Evolutionary conservation across 2,888 invertebrate genomes (phyloP).

Genomic region (Prenolepis imparis): DNA sequence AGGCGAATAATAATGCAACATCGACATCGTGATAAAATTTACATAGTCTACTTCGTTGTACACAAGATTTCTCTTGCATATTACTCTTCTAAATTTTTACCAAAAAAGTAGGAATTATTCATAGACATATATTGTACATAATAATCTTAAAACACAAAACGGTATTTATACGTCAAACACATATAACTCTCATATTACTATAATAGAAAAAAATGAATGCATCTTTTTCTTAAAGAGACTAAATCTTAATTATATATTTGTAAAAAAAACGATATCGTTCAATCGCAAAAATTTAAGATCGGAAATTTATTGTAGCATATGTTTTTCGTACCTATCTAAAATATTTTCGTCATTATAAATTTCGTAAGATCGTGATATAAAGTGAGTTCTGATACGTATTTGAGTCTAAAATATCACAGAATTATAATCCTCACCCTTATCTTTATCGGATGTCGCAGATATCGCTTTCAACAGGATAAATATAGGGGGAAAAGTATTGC

Average conservation of each 20-base stretch:
- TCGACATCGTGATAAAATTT: background rate
- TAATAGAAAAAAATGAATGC: background rate
- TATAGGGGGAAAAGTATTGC: background rate
- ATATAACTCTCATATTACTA: background rate
- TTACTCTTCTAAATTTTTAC: background rate
- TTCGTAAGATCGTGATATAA: background rate
- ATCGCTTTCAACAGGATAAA: constrained; percentile 8
- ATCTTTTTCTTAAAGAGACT: background rate
- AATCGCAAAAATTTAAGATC: background rate
- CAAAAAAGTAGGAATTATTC: constrained; percentile 1
- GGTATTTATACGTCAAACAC: background rate
- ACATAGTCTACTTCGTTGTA: background rate
- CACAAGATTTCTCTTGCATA: background rate
- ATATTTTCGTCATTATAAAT: background rate
- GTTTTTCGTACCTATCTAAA: background rate
- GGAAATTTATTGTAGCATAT: background rate
- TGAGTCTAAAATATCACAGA: constrained; percentile 18
- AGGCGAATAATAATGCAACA: background rate
- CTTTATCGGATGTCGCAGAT: background rate
- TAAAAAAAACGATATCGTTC: background rate
- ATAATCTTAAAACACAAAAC: background rate
- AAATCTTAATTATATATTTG: background rate
- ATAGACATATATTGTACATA: background rate
- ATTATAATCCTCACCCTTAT: background rate
- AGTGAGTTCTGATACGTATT: background rate